Evolutionary conservation across 2,888 invertebrate species (phyloP).

Genomic region (Hemithea aestivaria): DNA sequence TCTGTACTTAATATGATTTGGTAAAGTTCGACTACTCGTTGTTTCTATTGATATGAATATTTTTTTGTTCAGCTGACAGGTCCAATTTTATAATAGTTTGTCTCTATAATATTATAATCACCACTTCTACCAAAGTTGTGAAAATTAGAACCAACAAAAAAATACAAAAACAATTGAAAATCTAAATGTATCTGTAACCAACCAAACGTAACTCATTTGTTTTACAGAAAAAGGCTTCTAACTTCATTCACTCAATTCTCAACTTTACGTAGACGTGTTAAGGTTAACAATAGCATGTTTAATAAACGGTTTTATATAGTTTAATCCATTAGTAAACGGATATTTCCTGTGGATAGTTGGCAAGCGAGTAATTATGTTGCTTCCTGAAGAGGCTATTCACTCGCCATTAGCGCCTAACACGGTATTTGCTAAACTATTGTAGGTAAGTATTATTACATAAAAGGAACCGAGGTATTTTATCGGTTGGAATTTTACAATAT

Average conservation of each 20-base stretch:
- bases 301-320: conserved; percentile 9
- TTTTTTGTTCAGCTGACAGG: too few relatives aligned
- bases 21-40: too few relatives aligned
- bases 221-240: neutral
- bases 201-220: conserved; percentile 6
- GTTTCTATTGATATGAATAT: too few relatives aligned
- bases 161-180: conserved; percentile 4
- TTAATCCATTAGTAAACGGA: conserved; percentile 21
- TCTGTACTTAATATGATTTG: too few relatives aligned
- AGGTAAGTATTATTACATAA: conserved; percentile 5
- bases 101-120: too few relatives aligned
- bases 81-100: too few relatives aligned
- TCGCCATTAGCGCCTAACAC: conserved; percentile 2
- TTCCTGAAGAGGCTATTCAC: conserved; percentile 16
- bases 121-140: too few relatives aligned
- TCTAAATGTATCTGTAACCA: conserved; percentile 8
- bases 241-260: neutral
- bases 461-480: too few relatives aligned
- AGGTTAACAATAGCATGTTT: neutral
- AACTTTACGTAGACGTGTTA: neutral
- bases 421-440: conserved; percentile 6
- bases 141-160: conserved; percentile 1
- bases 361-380: conserved; percentile 18
- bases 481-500: too few relatives aligned
- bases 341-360: conserved; percentile 12